Conservation (phyloP, 2,113 vertebrate species). For the Mirza zaza region DNA sequence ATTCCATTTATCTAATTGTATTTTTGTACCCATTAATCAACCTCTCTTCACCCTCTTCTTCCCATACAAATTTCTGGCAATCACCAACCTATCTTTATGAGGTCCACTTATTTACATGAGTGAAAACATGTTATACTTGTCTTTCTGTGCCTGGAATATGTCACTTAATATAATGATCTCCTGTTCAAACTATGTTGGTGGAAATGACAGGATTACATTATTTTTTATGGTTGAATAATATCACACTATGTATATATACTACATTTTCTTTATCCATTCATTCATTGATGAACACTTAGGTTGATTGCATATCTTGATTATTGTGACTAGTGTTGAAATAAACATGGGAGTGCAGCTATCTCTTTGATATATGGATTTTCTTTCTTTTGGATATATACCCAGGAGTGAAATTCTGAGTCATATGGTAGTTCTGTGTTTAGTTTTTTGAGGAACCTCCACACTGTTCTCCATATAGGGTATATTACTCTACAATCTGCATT, state of each 20-base stretch:
- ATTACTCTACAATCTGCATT: neutral
- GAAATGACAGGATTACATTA: neutral
- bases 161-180: neutral
- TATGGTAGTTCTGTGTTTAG: neutral
- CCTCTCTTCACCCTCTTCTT: neutral
- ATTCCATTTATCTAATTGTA: neutral
- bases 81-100: neutral
- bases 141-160: neutral
- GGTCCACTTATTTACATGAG: neutral
- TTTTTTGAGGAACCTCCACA: neutral
- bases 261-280: neutral
- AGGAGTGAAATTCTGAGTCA: too few species aligned
- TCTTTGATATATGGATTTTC: too few species aligned
- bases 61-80: neutral
- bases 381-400: too few species aligned
- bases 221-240: neutral
- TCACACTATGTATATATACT: neutral
- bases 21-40: neutral
- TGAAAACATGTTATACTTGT: neutral
- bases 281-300: neutral
- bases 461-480: neutral
- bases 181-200: neutral
- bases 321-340: neutral
- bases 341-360: neutral
- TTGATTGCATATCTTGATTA: neutral